These are phyloP conservation scores for Micromys minutus DNA, from an alignment of 2,113 vertebrate species.

Conservation along the genomic window DNA sequence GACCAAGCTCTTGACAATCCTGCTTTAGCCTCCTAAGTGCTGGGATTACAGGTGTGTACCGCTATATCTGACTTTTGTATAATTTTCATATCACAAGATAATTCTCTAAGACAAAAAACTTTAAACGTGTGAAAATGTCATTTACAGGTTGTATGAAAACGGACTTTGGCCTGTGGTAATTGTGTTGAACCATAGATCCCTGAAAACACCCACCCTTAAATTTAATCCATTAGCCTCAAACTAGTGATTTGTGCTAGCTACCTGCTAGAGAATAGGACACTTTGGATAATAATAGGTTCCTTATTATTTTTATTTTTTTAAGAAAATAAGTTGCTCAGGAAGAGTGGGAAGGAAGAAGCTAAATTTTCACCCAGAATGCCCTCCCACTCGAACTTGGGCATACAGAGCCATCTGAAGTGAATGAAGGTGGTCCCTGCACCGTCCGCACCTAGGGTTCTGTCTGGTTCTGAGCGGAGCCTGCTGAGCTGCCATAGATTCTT, in stretches of 20 bases:
- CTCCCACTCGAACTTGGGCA: accelerated
- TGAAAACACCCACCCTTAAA: background rate
- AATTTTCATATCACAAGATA: background rate
- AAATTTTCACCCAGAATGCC: background rate
- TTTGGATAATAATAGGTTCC: background rate
- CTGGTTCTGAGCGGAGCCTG: background rate
- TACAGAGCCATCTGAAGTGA: background rate
- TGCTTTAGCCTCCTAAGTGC: background rate
- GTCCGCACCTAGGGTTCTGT: background rate
- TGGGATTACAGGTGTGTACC: background rate
- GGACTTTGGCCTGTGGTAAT: too few species aligned
- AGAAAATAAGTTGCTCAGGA: background rate
- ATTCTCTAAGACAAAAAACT: background rate
- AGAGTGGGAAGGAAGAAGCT: background rate
- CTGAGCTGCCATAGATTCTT: background rate
- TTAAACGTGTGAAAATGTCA: background rate
- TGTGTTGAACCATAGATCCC: background rate
- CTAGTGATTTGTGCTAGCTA: background rate
- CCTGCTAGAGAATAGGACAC: background rate
- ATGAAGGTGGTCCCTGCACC: too few species aligned
- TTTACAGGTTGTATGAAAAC: background rate
- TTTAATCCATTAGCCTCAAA: background rate
- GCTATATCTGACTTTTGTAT: background rate
- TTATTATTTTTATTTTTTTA: background rate
- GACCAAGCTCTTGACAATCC: background rate